Base-by-base conservation (phyloP, 2,888 invertebrate genomes). In the Drosophila engyochracea region DNA sequence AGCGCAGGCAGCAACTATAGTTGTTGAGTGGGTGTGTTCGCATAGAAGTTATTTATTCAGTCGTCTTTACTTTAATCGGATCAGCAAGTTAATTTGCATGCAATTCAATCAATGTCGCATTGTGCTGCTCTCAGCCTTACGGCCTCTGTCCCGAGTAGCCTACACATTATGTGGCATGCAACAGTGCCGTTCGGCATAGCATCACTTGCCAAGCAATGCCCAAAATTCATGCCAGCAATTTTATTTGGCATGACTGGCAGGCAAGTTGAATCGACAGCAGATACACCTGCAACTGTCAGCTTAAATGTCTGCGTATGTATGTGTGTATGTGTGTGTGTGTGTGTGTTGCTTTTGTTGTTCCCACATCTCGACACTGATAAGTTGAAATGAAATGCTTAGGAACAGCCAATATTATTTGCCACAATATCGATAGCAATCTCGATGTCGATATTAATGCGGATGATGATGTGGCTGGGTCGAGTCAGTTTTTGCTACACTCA, bases 41-140 rank as follows among this genome's bases (percentile, higher is more conserved):
- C 12, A 44, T 6, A 44, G 25, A 31, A 55, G 69, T 68, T 82
- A 70, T 82, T 79, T 70, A 74, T 69, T 70, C 62, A 66, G 76
- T 70, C 69, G 64, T 61, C 80, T 72, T 67, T 70, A 44, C 70
- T 79, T 76, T 84, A 86, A 86, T 89, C 85, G 88, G 88, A 85
- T 86, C 89, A 89, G 82, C 78, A 87, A 89, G 85, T 85, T 89
- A 89, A 86, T 86, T 86, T 86, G 82, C 85, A 87, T 89, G 85
- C 85, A 86, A 81, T 87, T 84, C 85, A 86, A 86, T 86, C 85
- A 86, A 82, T 75, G 78, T 69, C 73, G 63, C 80, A 82, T 89
- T 86, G 83, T 84, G 59, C 60, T 57, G 51, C 58, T 47, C 16
- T 39, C 37, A 55, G 33, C 22, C 31, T 54, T 54, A 33, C 68